Evolutionary conservation across 2,888 invertebrate species (phyloP).

Genomic region (Eristalis intricaria): DNA sequence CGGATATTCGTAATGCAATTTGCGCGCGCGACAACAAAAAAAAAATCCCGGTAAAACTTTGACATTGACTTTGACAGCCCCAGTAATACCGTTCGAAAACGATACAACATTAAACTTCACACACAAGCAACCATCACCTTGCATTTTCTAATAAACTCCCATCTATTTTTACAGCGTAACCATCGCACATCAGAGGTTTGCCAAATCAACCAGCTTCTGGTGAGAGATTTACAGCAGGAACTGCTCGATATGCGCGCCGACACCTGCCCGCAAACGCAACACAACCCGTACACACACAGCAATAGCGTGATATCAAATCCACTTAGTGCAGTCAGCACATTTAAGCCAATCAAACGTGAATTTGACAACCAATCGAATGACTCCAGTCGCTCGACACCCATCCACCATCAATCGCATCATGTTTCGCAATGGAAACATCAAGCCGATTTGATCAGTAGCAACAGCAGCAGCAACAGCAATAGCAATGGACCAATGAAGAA

Average conservation of each 20-base stretch:
- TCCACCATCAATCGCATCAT: conserved; percentile 52
- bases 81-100: too few relatives aligned
- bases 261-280: conserved; percentile 71
- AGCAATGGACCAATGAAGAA: conserved; percentile 66
- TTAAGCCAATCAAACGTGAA: conserved; percentile 73
- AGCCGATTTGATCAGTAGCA: conserved; percentile 49
- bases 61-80: too few relatives aligned
- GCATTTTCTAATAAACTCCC: not conserved
- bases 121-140: too few relatives aligned
- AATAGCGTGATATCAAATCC: conserved; percentile 63
- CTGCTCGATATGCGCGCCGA: conserved; percentile 85
- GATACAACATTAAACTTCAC: too few relatives aligned
- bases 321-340: conserved; percentile 59
- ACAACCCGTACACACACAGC: conserved; percentile 52
- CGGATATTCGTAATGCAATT: too few relatives aligned
- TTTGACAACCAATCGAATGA: conserved; percentile 70
- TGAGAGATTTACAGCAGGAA: conserved; percentile 87
- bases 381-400: conserved; percentile 64
- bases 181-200: conserved; percentile 89
- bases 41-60: too few relatives aligned
- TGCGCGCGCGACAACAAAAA: too few relatives aligned
- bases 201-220: conserved; percentile 89
- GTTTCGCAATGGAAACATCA: conserved; percentile 57
- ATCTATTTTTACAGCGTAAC: conserved; percentile 83
- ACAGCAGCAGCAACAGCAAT: conserved; percentile 45